phyloP scores from a whole-genome alignment of 2,888 invertebrate genomes.

The Mimumesa dahlbomi region DNA sequence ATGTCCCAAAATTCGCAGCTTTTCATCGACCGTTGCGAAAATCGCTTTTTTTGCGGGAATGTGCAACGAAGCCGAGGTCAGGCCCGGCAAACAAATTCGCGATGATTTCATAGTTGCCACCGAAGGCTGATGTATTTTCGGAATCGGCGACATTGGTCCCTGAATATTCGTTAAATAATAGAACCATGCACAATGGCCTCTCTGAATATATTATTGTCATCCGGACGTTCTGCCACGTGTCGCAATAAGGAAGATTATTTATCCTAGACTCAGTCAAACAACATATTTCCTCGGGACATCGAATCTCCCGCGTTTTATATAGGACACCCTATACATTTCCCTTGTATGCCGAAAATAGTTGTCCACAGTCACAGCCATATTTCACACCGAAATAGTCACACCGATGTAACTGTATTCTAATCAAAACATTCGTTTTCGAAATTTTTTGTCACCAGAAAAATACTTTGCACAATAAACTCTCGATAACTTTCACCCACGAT shows the following conservation, averaged over 20 bases:
- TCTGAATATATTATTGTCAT: not conserved
- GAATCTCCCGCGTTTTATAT: no score
- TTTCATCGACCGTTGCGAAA: not conserved
- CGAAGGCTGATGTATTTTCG: constrained; percentile 1
- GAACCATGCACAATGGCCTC: not conserved
- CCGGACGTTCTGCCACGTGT: not conserved
- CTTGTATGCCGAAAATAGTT: no score
- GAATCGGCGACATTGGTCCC: not conserved
- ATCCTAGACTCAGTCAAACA: not conserved
- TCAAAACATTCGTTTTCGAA: no score
- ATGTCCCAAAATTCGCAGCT: no score
- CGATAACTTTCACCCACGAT: no score
- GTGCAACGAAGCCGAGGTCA: not conserved
- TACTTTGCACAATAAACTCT: no score
- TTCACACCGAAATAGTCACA: no score
- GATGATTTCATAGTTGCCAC: not conserved
- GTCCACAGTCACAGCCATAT: no score
- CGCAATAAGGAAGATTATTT: not conserved
- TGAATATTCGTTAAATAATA: constrained; percentile 1
- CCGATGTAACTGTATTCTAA: no score
- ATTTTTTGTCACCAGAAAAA: no score
- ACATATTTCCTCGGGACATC: no score
- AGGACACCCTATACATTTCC: no score
- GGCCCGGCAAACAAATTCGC: not conserved
- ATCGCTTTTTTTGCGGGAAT: not conserved